Evolutionary conservation across 2,888 invertebrate genomes (phyloP), one percentile per base, ranked within the genome.

Genomic region (Rhingia campestris): DNA sequence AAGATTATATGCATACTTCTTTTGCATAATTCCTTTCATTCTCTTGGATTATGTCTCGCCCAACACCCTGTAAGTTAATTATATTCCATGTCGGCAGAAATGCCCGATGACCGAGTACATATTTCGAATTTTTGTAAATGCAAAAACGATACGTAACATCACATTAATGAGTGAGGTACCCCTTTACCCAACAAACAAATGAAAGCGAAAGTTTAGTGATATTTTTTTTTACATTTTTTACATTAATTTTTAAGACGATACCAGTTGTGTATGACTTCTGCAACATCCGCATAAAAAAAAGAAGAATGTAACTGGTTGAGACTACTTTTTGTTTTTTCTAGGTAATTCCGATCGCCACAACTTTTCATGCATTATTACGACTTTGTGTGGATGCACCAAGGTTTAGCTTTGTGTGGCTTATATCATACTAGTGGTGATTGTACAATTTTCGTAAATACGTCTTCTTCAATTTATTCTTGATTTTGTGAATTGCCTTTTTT

Each of bases 121-220:
- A 61, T 53, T 72, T 72, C 41, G 70, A 76, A 66, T 75, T 70
- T 66, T 76, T 32, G 49, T 49, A 12, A 35, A 75, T 54, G 54
- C 47, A 76, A 76, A 75, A 81, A 45, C 32, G 43, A 64, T 64
- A 61, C 53, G 66, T 66, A 72, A 72, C 72, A 72, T 81, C 76
- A 63, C 49, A 74, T 64, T 81, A 75, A 59, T 64, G 64, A n/a
- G 35, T 56, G 43, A 12, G 58, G 41, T 49, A 56, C 59, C 64
- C 53, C 47, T n/a, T 61, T 54, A 22, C 59, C 14, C 59, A 30
- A 12, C 41, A 9, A 67, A 32, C 73, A 41, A 63, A 80, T 56
- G 74, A 81, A 81, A 81, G 81, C 81, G 81, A 81, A 81, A 81
- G 81, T 81, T 81, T 72, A 66, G 54, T 53, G 58, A 70, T n/a